Conservation (phyloP, 2,888 invertebrate species). For the Siphonodentalium dalli region DNA sequence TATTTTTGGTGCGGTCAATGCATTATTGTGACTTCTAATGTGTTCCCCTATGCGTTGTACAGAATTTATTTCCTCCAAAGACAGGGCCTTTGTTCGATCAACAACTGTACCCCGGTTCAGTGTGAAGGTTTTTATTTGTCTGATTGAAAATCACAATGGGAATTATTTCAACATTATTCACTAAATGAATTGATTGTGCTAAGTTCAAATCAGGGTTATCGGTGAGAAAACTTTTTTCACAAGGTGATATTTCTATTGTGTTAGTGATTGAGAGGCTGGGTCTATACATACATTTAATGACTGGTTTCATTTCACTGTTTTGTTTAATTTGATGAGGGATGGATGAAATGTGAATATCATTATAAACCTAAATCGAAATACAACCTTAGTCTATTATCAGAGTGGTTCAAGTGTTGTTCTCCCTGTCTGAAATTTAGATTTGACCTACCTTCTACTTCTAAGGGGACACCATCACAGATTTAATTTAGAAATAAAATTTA, state of each 20-base stretch:
- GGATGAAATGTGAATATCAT: slow-evolving; percentile 20
- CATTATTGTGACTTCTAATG: too few species aligned
- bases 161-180: slow-evolving; percentile 3
- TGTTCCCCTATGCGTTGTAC: too few species aligned
- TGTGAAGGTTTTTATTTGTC: slow-evolving; percentile 11
- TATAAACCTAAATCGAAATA: slow-evolving; percentile 19
- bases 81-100: slow-evolving; percentile 3
- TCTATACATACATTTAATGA: background rate
- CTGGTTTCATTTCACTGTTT: background rate
- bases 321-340: slow-evolving; percentile 2
- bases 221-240: slow-evolving; percentile 10
- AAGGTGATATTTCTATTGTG: slow-evolving; percentile 1
- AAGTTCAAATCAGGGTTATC: slow-evolving; percentile 12
- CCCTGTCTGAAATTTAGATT: too few species aligned
- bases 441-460: too few species aligned
- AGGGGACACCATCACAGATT: too few species aligned
- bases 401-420: too few species aligned
- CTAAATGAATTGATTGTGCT: background rate
- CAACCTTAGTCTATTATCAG: slow-evolving; percentile 8
- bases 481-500: too few species aligned
- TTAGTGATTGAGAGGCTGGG: background rate
- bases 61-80: too few species aligned
- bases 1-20: too few species aligned
- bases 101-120: slow-evolving; percentile 8
- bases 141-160: slow-evolving; percentile 12